Evolutionary conservation across 2,888 invertebrate species (phyloP).

Genomic region (Poecilobothrus nobilitatus): DNA sequence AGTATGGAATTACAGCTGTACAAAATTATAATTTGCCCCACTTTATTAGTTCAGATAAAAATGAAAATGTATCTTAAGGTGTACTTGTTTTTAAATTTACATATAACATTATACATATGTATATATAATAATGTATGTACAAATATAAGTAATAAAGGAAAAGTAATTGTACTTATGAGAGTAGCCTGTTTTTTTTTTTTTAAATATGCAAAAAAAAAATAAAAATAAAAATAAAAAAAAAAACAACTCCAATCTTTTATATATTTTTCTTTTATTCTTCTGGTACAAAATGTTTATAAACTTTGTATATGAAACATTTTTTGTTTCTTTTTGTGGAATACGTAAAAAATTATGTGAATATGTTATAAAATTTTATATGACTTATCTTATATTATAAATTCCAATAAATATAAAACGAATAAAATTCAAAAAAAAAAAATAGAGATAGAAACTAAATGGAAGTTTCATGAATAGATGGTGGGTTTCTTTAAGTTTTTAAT

Average conservation of each 20-base stretch:
- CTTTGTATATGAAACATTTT: neutral
- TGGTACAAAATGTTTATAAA: constrained; percentile 1
- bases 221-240: too few species aligned
- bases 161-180: neutral
- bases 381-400: neutral
- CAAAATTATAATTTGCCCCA: neutral
- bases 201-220: too few species aligned
- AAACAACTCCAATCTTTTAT: neutral
- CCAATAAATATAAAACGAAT: neutral
- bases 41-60: neutral
- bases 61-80: neutral
- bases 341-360: neutral
- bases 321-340: neutral
- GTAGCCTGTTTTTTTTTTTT: neutral
- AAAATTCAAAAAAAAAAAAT: too few species aligned
- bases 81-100: neutral
- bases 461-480: too few species aligned
- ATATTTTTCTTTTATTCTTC: neutral
- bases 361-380: neutral
- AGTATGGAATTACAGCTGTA: neutral
- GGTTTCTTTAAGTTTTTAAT: too few species aligned
- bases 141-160: neutral
- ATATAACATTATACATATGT: too few species aligned
- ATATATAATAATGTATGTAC: neutral
- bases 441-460: too few species aligned